Percentiles rank a stretch among this genome's conserved stretches.
These are phyloP conservation scores for Osmoderma eremita DNA, from an alignment of 2,888 invertebrate genomes.

Conservation along the genomic window DNA sequence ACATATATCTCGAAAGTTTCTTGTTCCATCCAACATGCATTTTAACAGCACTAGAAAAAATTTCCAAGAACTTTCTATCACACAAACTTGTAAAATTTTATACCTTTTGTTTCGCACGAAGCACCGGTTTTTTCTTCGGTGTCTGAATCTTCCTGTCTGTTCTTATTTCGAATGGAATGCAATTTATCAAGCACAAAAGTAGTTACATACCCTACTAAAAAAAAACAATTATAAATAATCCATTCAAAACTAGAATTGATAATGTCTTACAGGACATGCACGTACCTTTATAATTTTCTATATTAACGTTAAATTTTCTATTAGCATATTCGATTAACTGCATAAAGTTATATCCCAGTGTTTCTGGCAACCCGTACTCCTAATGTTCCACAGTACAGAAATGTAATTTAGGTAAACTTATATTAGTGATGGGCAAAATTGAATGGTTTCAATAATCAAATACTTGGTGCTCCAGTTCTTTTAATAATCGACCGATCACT, in stretches of 20 bases:
- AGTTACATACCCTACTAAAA: neutral
- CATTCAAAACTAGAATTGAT: no score
- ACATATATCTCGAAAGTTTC: constrained; percentile 29
- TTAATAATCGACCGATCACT: no score
- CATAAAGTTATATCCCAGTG: constrained; percentile 6
- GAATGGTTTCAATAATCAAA: neutral
- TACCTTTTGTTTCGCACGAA: constrained; percentile 23
- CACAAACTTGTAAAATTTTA: neutral
- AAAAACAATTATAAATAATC: no score
- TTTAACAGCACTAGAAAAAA: constrained; percentile 29
- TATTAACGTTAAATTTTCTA: constrained; percentile 16
- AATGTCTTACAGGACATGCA: no score
- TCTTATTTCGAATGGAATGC: constrained; percentile 22
- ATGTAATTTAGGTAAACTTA: neutral
- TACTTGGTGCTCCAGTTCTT: neutral
- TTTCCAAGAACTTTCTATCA: neutral
- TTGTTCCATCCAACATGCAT: constrained; percentile 12
- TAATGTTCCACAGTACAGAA: constrained; percentile 5
- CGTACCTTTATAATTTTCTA: neutral
- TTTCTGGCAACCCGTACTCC: constrained; percentile 36
- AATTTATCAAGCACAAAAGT: constrained; percentile 34
- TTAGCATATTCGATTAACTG: constrained; percentile 37
- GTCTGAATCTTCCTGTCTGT: constrained; percentile 26
- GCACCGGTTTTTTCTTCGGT: constrained; percentile 30
- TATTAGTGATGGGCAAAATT: neutral